A percentile compares a stretch with the other conserved stretches of the same genome.
Evolutionary conservation across 2,888 invertebrate species (phyloP).

Genomic region (Hololepta plana): DNA sequence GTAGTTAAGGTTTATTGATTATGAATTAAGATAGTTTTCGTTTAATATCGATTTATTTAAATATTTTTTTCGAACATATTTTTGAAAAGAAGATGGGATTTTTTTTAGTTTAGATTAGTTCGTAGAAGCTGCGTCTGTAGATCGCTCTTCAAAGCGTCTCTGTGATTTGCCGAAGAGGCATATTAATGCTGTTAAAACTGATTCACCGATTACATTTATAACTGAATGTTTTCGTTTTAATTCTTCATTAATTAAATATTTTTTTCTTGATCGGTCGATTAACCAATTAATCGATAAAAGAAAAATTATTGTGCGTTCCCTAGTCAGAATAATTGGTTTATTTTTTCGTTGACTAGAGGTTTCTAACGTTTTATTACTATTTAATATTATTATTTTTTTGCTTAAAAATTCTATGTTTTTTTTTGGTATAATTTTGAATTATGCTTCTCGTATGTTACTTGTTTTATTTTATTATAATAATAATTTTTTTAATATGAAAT

Average conservation of each 20-base stretch:
- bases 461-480: too few relatives aligned
- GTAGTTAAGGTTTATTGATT: too few relatives aligned
- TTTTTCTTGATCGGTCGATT: too few relatives aligned
- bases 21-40: too few relatives aligned
- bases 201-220: constrained; percentile 22
- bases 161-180: constrained; percentile 27
- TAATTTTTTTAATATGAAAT: too few relatives aligned
- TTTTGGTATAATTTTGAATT: constrained; percentile 10
- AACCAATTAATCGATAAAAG: too few relatives aligned
- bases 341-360: constrained; percentile 24
- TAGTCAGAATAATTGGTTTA: constrained; percentile 26
- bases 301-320: constrained; percentile 16
- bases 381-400: constrained; percentile 11
- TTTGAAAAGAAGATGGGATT: too few relatives aligned
- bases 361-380: too few relatives aligned
- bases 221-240: constrained; percentile 24
- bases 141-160: constrained; percentile 30
- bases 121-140: constrained; percentile 21
- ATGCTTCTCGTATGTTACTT: constrained; percentile 13
- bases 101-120: too few relatives aligned
- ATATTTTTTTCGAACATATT: too few relatives aligned
- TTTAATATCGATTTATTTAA: too few relatives aligned
- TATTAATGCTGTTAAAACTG: constrained; percentile 22
- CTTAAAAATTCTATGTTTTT: constrained; percentile 12
- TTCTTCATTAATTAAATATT: constrained; percentile 12